Evolutionary conservation across 2,888 invertebrate species (phyloP), one percentile per base, ranked within the genome.

Genomic region (Morinoia aosen): DNA sequence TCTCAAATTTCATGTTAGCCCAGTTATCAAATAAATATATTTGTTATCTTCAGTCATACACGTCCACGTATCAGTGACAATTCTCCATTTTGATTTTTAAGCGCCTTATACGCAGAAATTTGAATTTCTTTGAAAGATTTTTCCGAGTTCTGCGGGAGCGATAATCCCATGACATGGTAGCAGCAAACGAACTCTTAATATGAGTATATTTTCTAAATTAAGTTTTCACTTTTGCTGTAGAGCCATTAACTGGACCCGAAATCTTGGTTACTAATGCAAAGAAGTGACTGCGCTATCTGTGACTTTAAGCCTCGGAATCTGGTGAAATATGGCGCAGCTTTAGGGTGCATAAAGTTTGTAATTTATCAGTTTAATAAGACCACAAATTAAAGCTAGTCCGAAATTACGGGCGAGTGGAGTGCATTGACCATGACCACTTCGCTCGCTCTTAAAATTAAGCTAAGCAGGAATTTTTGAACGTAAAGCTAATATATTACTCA

Each of bases 301-400:
- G 48, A 48, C 90, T 39, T 40, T 90, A 40, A 48, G 90, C 90
- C 33, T 48, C 33, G 33, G 12, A 19, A 93, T 93, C 93, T 93
- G 57, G 8, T 93, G 57, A 93, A 33, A 57, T 93, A 57, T 48
- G 58, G 57, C 57, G 4, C 19, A 33, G 93, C 93, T 93, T 93
- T 57, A 7, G 57, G 48, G 57, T 40, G 90, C 93, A 56, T 33
- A 57, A 57, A 56, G 57, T 57, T 56, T 1, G 11, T 56, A 57
- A 57, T n/a, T 93, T 93, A 57, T 93, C 48, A n/a, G 93, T 33
- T 33, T 93, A 93, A 57, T 93, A 93, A 93, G 93, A 12, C 57
- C 33, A 33, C 48, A 48, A 93, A 93, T 90, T 90, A 90, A 90
- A 40, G 14, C 90, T 90, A 90, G 40, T 40, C 90, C 25, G 16